These are phyloP conservation scores for Calephelis perditalis DNA, from an alignment of 2,888 invertebrate species.

Conservation along the genomic window DNA sequence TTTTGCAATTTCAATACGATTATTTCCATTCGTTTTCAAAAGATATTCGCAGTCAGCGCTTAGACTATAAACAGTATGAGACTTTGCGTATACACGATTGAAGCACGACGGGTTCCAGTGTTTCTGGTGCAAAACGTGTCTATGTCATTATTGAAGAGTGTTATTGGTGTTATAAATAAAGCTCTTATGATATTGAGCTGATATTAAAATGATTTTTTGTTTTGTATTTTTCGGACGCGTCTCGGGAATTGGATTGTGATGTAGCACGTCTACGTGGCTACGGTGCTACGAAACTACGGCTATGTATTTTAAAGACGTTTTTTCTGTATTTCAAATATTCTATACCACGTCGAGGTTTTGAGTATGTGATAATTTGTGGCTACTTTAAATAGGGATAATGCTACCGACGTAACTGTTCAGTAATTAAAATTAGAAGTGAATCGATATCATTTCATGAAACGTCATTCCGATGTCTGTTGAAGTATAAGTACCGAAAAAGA, in stretches of 20 bases:
- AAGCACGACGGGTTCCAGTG: constrained; percentile 23
- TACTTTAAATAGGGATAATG: no score
- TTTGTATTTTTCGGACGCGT: constrained; percentile 35
- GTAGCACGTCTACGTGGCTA: constrained; percentile 39
- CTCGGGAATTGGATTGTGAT: constrained; percentile 35
- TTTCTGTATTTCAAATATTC: background rate
- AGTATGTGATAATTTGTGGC: no score
- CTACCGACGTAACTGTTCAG: no score
- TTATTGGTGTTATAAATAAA: constrained; percentile 73
- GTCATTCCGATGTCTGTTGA: no score
- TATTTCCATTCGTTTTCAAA: background rate
- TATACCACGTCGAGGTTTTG: no score
- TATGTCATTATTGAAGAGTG: constrained; percentile 69
- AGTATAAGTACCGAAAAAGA: no score
- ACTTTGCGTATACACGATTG: constrained; percentile 13
- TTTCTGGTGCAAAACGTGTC: constrained; percentile 43
- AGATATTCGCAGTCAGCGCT: background rate
- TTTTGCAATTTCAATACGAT: no score
- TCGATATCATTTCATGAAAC: no score
- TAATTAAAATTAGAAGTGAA: no score
- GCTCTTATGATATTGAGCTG: constrained; percentile 60
- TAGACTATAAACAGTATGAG: constrained; percentile 17
- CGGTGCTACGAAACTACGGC: constrained; percentile 27
- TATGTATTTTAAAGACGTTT: constrained; percentile 6
- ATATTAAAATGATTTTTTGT: constrained; percentile 67